Conservation (phyloP, 2,797 vertebrate species). For the Trachurus trachurus region DNA sequence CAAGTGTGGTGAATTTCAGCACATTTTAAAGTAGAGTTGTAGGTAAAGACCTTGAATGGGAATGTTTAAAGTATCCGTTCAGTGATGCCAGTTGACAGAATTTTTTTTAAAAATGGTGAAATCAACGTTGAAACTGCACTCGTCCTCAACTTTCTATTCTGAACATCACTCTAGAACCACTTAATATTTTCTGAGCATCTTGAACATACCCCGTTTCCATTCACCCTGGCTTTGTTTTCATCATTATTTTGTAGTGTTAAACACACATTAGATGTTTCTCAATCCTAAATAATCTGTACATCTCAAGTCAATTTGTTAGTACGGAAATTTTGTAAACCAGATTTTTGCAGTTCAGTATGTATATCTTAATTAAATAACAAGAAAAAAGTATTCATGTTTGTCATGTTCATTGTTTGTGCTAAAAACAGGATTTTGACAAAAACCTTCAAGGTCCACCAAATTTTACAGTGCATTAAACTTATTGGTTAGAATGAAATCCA, state of each 20-base stretch:
- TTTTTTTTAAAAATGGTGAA: conserved; percentile 38
- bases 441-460: background rate
- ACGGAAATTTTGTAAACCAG: conserved; percentile 86
- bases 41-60: conserved; percentile 24
- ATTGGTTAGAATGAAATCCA: no score
- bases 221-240: conserved; percentile 39
- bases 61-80: conserved; percentile 46
- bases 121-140: conserved; percentile 32
- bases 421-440: background rate
- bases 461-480: no score
- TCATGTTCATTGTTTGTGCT: background rate
- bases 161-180: conserved; percentile 42
- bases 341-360: conserved; percentile 88
- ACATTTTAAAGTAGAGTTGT: conserved; percentile 45
- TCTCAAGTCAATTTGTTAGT: conserved; percentile 81
- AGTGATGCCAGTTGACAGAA: conserved; percentile 37
- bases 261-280: conserved; percentile 42
- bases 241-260: conserved; percentile 61
- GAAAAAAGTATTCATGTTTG: conserved; percentile 20
- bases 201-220: conserved; percentile 45
- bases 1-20: conserved; percentile 35
- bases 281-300: conserved; percentile 72
- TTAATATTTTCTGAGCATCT: conserved; percentile 46
- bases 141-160: conserved; percentile 44
- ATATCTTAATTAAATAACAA: conserved; percentile 84